Evolutionary conservation across 2,797 vertebrate species (phyloP).

Genomic region (Micrastur ruficollis): DNA sequence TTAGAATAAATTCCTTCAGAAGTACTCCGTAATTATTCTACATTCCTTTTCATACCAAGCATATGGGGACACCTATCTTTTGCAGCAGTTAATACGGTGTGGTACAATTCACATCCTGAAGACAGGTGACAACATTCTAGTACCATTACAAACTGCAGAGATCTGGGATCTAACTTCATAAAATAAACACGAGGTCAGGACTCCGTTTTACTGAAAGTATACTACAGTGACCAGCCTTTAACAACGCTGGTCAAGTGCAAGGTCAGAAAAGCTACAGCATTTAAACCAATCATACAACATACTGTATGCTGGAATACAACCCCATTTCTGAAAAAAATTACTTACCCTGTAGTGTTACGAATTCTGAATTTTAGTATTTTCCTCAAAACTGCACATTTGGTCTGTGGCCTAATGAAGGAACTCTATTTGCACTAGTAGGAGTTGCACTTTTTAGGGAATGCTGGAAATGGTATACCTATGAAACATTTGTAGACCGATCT

Average conservation of each 20-base stretch:
- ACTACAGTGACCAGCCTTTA: background rate
- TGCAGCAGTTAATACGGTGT: background rate
- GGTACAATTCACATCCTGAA: background rate
- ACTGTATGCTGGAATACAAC: background rate
- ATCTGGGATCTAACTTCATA: background rate
- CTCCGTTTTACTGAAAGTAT: background rate
- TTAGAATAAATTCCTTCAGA: background rate
- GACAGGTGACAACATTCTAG: background rate
- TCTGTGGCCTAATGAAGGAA: background rate
- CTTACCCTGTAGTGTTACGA: background rate
- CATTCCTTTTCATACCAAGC: background rate
- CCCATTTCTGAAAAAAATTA: background rate
- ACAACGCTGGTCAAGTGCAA: background rate
- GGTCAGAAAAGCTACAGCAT: background rate
- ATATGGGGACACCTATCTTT: background rate
- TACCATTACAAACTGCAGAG: background rate
- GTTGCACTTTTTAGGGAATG: background rate
- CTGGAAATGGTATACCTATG: background rate
- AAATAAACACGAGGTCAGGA: rapidly evolving
- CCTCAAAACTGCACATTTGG: background rate
- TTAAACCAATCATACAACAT: background rate
- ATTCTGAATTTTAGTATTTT: background rate
- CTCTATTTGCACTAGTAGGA: background rate
- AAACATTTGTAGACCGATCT: background rate
- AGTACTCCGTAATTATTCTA: background rate